These are phyloP conservation scores for Pollenia griseotomentosa DNA, from an alignment of 2,888 invertebrate species.

Conservation along the genomic window DNA sequence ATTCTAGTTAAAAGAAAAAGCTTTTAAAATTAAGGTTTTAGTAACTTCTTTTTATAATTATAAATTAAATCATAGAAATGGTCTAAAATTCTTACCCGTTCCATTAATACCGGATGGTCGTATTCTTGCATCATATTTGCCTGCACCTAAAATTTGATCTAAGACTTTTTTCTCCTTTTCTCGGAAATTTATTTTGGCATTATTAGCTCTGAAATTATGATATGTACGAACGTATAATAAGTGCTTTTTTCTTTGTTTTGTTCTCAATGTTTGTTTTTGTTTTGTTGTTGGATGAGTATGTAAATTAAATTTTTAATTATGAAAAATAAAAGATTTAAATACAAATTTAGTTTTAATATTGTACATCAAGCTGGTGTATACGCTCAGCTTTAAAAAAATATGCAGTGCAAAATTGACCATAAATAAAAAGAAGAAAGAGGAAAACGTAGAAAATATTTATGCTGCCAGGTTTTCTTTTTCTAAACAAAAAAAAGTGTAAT, in stretches of 20 bases:
- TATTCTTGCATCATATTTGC: constrained; percentile 96
- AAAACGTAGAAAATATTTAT: too few species aligned
- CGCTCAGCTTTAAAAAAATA: constrained; percentile 12
- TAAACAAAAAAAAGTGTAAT: too few species aligned
- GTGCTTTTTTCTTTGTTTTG: constrained; percentile 55
- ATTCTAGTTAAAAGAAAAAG: constrained; percentile 38
- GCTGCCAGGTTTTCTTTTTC: too few species aligned
- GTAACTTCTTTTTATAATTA: neutral
- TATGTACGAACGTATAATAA: constrained; percentile 83
- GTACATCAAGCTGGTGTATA: neutral
- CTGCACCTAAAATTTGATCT: constrained; percentile 95
- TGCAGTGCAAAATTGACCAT: too few species aligned
- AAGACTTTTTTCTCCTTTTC: constrained; percentile 97
- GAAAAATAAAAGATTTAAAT: constrained; percentile 4
- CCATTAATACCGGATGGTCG: constrained; percentile 97
- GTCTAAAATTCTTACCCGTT: constrained; percentile 89
- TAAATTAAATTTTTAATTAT: constrained; percentile 6
- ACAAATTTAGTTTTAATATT: neutral
- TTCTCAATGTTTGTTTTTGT: constrained; percentile 23
- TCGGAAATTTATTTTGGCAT: constrained; percentile 94
- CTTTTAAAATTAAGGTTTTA: constrained; percentile 2
- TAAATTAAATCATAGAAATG: constrained; percentile 1
- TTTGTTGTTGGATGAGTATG: constrained; percentile 35
- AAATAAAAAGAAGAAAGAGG: too few species aligned
- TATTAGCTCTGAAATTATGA: constrained; percentile 88